Evolutionary conservation across 2,888 invertebrate genomes (phyloP).

Genomic region (Lagria hirta): DNA sequence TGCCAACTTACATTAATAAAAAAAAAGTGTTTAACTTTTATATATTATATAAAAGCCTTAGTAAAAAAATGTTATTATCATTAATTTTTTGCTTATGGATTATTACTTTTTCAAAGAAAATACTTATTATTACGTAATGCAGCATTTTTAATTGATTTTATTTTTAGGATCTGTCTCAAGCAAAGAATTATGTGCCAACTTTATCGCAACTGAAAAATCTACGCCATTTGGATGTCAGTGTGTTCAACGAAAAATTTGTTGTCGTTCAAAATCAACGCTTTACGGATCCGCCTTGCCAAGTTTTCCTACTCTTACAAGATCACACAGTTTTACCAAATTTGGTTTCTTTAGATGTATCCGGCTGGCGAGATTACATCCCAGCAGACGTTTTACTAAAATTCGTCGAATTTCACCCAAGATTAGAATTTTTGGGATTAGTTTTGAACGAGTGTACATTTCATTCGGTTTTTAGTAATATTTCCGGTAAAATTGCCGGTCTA

Average conservation of each 20-base stretch:
- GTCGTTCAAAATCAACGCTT: too few species aligned
- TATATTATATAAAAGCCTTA: too few species aligned
- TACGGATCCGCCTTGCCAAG: constrained; percentile 46
- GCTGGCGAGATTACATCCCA: constrained; percentile 47
- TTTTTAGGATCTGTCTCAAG: constrained; percentile 41
- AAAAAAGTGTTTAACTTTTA: too few species aligned
- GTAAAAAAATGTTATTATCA: too few species aligned
- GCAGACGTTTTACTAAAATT: constrained; percentile 37
- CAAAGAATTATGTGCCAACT: constrained; percentile 34
- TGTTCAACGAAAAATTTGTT: constrained; percentile 45
- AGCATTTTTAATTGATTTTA: constrained; percentile 1
- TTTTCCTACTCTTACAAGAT: constrained; percentile 51
- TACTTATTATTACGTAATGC: too few species aligned
- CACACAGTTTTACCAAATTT: constrained; percentile 58
- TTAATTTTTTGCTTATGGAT: too few species aligned
- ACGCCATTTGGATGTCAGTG: constrained; percentile 48
- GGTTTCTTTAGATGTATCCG: constrained; percentile 65
- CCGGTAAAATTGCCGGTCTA: constrained; percentile 42
- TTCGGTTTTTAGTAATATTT: constrained; percentile 37
- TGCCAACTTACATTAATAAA: too few species aligned
- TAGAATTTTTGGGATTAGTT: constrained; percentile 49
- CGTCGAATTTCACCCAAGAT: constrained; percentile 42
- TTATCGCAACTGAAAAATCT: constrained; percentile 41
- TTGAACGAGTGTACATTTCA: constrained; percentile 45
- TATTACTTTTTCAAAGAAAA: too few species aligned